Conservation (phyloP, 2,888 invertebrate genomes). For the Andrena bucephala region DNA sequence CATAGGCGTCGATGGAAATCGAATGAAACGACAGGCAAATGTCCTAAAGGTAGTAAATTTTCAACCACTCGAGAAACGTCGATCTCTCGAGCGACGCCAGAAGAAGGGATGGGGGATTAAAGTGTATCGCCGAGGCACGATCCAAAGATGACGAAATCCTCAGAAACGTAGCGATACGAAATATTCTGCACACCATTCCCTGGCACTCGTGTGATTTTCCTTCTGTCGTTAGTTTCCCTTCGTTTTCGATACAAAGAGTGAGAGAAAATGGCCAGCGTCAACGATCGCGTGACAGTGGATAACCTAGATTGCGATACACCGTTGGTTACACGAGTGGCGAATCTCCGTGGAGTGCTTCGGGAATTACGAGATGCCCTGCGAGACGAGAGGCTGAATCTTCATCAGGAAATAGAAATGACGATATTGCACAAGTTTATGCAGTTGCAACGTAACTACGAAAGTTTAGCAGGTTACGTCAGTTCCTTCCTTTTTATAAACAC, state of each 20-base stretch:
- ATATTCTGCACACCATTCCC: not conserved
- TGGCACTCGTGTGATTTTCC: not conserved
- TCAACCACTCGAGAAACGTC: slow-evolving; percentile 22
- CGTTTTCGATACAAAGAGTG: slow-evolving; percentile 7
- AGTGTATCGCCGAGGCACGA: slow-evolving; percentile 3
- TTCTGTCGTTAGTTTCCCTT: not conserved
- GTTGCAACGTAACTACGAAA: slow-evolving; percentile 28
- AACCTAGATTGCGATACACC: slow-evolving; percentile 38
- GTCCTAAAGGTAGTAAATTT: slow-evolving; percentile 5
- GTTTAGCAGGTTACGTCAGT: slow-evolving; percentile 44
- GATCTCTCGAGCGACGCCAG: slow-evolving; percentile 30
- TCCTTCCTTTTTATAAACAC: not conserved
- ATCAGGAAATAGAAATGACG: slow-evolving; percentile 61
- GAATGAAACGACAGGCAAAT: not conserved
- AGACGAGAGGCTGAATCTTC: slow-evolving; percentile 65
- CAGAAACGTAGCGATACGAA: slow-evolving; percentile 15
- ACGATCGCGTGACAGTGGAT: slow-evolving; percentile 27
- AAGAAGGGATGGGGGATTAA: not conserved
- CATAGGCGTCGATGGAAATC: not conserved
- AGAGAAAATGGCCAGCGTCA: slow-evolving; percentile 35
- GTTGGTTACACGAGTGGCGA: slow-evolving; percentile 39
- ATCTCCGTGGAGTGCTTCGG: slow-evolving; percentile 53
- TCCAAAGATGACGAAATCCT: slow-evolving; percentile 37
- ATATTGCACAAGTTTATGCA: slow-evolving; percentile 50
- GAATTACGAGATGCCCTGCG: slow-evolving; percentile 63